Evolutionary conservation across 2,113 vertebrate genomes (phyloP), one percentile per base, ranked within the genome.

Genomic region (Accipiter virgatus): DNA sequence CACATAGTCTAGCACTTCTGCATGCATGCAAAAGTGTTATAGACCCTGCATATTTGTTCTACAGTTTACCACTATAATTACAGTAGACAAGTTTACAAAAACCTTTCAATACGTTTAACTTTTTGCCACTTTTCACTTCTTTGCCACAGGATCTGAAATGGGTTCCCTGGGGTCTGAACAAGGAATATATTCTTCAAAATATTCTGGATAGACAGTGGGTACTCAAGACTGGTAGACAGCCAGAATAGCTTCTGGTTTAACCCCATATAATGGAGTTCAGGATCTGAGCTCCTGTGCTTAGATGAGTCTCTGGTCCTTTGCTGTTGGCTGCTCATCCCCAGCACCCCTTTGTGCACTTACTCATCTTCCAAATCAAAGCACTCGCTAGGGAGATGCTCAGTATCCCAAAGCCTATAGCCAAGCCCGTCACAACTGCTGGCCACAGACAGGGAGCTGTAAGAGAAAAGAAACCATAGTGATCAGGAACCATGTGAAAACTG

Each of bases 351-450:
- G 59, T 77, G 32, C 21, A 95, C 95, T 97, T 94, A 95, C 92
- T 90, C 13, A 79, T 95, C 59, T 92, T 93, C 90, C 85, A 96
- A 70, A 95, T 32, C 75, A 93, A 68, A 75, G 58, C n/a, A 92
- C 36, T 23, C 0, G 6, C 58, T 25, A 96, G 34, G 45, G 34
- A 25, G 58, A 87, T 18, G 66, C 78, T 95, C 87, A 97, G 53
- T 36, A 70, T 65, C 47, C 93, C 95, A 89, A 95, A 94, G 42
- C 23, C 66, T 58, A 82, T 8, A 66, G 78, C 66, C 70, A 95
- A 75, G 40, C 56, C 53, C 6, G 17, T 50, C 43, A 80, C 43
- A 87, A 56, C 34, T 29, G 45, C 78, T 93, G 87, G 38, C 70
- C 36, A 8, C 27, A 42, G 32, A 67, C 1, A 0, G 16, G 36